Conservation (phyloP, 2,888 invertebrate species). For the Standfussiana lucernea region DNA sequence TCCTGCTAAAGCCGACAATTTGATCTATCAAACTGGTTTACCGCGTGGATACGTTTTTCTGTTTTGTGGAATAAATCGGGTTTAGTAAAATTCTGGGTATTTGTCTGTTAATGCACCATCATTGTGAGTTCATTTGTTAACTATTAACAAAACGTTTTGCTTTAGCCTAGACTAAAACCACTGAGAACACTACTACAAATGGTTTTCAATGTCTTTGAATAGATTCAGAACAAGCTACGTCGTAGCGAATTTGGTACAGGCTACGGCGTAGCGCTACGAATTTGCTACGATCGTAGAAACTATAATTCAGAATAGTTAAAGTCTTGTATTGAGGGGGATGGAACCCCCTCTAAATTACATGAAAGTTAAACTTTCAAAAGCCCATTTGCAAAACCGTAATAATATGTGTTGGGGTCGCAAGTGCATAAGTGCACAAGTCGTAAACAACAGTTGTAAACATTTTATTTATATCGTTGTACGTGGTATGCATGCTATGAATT, state of each 20-base stretch:
- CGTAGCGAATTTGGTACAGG: constrained; percentile 31
- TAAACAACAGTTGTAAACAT: constrained; percentile 53
- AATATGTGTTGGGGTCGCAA: constrained; percentile 21
- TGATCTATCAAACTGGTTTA: constrained; percentile 1
- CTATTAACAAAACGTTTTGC: too few relatives aligned
- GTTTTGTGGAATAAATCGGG: not conserved
- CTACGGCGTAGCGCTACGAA: constrained; percentile 8
- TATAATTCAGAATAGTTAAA: not conserved
- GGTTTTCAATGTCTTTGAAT: not conserved
- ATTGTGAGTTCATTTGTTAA: not conserved
- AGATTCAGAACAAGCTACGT: not conserved
- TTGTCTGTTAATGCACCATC: not conserved
- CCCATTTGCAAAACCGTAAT: constrained; percentile 1
- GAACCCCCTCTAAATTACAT: not conserved
- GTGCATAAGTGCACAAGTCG: constrained; percentile 45
- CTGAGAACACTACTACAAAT: not conserved
- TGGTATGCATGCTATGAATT: constrained; percentile 13
- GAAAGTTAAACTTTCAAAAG: not conserved
- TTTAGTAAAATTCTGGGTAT: not conserved
- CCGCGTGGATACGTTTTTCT: not conserved
- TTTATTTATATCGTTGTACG: constrained; percentile 46
- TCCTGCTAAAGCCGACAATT: not conserved
- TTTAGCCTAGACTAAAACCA: too few relatives aligned
- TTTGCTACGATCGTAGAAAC: not conserved
- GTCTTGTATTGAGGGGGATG: not conserved